Base-by-base conservation (phyloP, 2,888 invertebrate genomes). In the Piscicola geometra region DNA sequence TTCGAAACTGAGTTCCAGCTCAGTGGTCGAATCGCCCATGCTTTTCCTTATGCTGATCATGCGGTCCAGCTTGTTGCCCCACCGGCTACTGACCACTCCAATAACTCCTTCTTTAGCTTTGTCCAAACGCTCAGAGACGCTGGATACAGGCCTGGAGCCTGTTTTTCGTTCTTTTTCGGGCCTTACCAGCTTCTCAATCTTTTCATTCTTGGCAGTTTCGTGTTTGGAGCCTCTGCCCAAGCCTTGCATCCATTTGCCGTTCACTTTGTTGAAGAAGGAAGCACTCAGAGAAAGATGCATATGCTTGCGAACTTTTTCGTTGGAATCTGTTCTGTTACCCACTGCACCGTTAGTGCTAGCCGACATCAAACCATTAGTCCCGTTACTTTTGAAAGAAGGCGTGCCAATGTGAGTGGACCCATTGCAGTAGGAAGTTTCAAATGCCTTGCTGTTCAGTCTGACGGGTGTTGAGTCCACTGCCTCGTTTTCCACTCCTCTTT, bases 401-500 rank as follows among this genome's bases (percentile, higher is more conserved):
- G n/a, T n/a, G n/a, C n/a, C n/a, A n/a, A n/a, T n/a, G n/a, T n/a
- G n/a, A n/a, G n/a, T n/a, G n/a, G n/a, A n/a, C n/a, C n/a, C n/a
- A n/a, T n/a, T n/a, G n/a, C n/a, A n/a, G n/a, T n/a, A n/a, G n/a
- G n/a, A n/a, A n/a, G n/a, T n/a, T n/a, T n/a, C n/a, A n/a, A n/a
- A n/a, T n/a, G n/a, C n/a, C n/a, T n/a, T n/a, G n/a, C n/a, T n/a
- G n/a, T n/a, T n/a, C n/a, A n/a, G n/a, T 33, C 47, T 72, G 2
- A 32, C 56, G 9, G 72, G 72, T 5, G 72, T 52, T 30, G 72
- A 72, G 25, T 25, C 47, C 18, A 52, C 72, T 5, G 72, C 72
- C n/a, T 25, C 72, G 56, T 72, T 72, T 21, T 72, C 72, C 25
- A 72, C 47, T 25, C 72, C 72, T n/a, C n/a, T n/a, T n/a, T n/a